Evolutionary conservation across 2,888 invertebrate species (phyloP).

Genomic region (Bugulina stolonifera): DNA sequence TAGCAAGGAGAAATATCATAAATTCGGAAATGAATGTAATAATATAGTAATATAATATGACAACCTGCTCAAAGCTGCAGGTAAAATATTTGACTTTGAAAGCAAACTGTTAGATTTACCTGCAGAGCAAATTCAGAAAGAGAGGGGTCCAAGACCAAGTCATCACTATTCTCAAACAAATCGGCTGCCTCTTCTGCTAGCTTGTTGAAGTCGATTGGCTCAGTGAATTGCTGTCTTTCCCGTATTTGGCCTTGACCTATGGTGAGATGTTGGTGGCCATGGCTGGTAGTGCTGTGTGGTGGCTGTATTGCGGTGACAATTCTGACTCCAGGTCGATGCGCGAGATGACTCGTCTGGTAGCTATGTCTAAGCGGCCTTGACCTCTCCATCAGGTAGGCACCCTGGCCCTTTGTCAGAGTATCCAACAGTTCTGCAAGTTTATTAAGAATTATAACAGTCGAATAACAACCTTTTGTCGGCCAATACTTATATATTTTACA

Average conservation of each 20-base stretch:
- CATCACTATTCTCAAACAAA: constrained; percentile 28
- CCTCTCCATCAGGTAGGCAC: constrained; percentile 20
- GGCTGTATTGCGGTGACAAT: constrained; percentile 23
- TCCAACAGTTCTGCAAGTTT: neutral
- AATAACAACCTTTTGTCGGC: no score
- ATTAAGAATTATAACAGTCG: no score
- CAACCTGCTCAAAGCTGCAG: no score
- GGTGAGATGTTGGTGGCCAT: constrained; percentile 26
- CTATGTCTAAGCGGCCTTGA: constrained; percentile 14
- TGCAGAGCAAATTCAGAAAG: constrained; percentile 38
- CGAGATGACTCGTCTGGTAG: constrained; percentile 24
- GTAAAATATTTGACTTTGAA: no score
- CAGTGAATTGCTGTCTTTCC: neutral
- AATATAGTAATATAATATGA: no score
- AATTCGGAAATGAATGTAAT: no score
- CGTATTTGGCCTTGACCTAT: constrained; percentile 22
- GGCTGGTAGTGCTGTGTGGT: neutral
- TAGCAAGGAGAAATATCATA: no score
- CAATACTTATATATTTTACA: no score
- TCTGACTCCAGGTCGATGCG: constrained; percentile 11
- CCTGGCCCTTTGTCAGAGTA: constrained; percentile 18
- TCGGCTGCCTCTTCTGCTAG: constrained; percentile 30
- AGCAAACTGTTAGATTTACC: no score
- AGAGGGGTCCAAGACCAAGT: constrained; percentile 36
- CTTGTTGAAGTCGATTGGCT: constrained; percentile 21